Base-by-base conservation (phyloP, 2,888 invertebrate species). In the Lypha dubia region DNA sequence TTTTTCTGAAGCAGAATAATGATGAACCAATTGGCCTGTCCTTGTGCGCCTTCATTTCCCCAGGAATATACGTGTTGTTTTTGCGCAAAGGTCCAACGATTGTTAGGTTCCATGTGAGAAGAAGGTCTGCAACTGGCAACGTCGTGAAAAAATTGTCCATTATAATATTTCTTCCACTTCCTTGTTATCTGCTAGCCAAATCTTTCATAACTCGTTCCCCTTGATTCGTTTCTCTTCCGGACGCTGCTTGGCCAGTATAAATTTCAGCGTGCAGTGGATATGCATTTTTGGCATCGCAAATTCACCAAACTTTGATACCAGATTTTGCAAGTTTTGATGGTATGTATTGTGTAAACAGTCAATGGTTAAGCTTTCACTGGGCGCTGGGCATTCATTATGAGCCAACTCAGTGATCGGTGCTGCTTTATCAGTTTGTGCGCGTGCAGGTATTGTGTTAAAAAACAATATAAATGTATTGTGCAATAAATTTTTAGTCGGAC, bases 121-220 rank as follows among this genome's bases (percentile, higher is more conserved):
- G n/a, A n/a, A n/a, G n/a, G n/a, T n/a, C n/a, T n/a, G n/a, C n/a
- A n/a, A n/a, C n/a, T 53, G 53, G 53, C 53, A 53, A 53, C 53
- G 53, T 53, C 53, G 53, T 53, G 24, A 51, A 51, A 51, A 51
- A 51, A 51, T n/a, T 51, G 51, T 51, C 53, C 53, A 53, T 22
- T 24, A 4, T 32, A 32, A 53, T 53, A 53, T 53, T 24, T 53
- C 24, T 24, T 53, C 53, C 53, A 22, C 53, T 53, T 53, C 13
- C 53, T 53, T 58, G 58, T 32, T 58, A 58, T 53, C 53, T 53
- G 53, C 53, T 53, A 53, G 53, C 41, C 41, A 51, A 51, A 51
- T 51, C 51, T 20, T 51, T 51, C 51, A 51, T 20, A 51, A 51
- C 51, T 51, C 51, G 6, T 41, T 41, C n/a, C n/a, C n/a, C n/a